Conservation (phyloP, 2,113 vertebrate genomes). For the Alectura lathami region DNA sequence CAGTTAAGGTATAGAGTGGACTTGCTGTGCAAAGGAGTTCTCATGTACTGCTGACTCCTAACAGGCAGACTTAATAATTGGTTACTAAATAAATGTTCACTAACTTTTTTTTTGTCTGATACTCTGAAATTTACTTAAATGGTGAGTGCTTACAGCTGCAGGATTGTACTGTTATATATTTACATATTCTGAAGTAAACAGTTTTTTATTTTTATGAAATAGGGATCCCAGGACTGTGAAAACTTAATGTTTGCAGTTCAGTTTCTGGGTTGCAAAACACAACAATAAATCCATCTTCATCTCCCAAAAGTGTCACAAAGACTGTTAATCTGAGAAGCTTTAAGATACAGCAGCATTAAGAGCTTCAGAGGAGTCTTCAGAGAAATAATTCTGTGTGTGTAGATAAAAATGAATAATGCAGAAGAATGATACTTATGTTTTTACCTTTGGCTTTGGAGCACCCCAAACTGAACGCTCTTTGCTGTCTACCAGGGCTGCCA, state of each 20-base stretch:
- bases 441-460: background rate
- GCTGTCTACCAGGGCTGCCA: background rate
- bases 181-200: background rate
- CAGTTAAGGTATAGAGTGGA: background rate
- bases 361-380: background rate
- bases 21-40: background rate
- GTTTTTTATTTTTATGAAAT: background rate
- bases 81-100: background rate
- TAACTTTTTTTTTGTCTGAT: background rate
- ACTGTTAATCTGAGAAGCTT: background rate
- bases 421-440: background rate
- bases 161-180: background rate
- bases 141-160: background rate
- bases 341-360: background rate
- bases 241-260: background rate
- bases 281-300: background rate
- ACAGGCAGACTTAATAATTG: background rate
- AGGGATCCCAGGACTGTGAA: background rate
- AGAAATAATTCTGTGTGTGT: background rate
- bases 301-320: background rate
- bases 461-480: background rate
- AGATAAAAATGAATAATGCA: background rate
- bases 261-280: background rate
- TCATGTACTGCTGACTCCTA: background rate
- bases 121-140: background rate